phyloP scores from a whole-genome alignment of 2,797 vertebrate genomes.

The Parauchenoglanis ngamensis region DNA sequence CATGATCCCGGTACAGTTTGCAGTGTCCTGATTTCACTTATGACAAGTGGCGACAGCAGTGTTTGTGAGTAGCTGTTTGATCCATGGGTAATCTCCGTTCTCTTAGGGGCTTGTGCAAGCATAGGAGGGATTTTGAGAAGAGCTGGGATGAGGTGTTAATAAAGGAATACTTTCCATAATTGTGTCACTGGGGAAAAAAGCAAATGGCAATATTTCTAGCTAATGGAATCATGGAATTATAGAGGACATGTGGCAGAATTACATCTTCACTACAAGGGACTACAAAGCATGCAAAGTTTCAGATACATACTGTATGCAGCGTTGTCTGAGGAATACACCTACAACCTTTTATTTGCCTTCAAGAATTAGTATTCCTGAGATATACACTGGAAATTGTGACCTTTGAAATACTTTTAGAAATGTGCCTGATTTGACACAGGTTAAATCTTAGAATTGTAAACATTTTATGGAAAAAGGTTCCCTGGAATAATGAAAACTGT shows the following conservation, averaged over 20 bases:
- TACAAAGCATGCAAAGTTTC: not conserved
- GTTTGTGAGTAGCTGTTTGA: slow-evolving; percentile 3
- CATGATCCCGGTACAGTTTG: slow-evolving; percentile 16
- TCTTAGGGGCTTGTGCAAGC: slow-evolving; percentile 1
- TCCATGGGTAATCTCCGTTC: slow-evolving; percentile 19
- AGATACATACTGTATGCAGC: not conserved
- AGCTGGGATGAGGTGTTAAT: slow-evolving; percentile 36
- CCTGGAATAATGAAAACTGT: not conserved
- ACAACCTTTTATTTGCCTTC: not conserved
- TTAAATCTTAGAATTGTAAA: not conserved
- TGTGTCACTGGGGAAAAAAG: slow-evolving; percentile 13
- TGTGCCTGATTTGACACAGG: not conserved
- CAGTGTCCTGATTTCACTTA: slow-evolving; percentile 26
- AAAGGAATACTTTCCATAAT: slow-evolving; percentile 26
- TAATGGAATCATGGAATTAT: not conserved
- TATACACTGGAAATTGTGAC: not conserved
- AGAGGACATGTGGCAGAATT: not conserved
- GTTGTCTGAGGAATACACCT: not conserved
- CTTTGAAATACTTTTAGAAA: not conserved
- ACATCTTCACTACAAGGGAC: not conserved
- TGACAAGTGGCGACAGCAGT: slow-evolving; percentile 19
- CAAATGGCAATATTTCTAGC: not conserved
- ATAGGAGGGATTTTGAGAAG: slow-evolving; percentile 18
- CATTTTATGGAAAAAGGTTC: not conserved
- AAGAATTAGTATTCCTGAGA: not conserved